phyloP scores from a whole-genome alignment of 2,888 invertebrate genomes.

The Sinelater perroti region DNA sequence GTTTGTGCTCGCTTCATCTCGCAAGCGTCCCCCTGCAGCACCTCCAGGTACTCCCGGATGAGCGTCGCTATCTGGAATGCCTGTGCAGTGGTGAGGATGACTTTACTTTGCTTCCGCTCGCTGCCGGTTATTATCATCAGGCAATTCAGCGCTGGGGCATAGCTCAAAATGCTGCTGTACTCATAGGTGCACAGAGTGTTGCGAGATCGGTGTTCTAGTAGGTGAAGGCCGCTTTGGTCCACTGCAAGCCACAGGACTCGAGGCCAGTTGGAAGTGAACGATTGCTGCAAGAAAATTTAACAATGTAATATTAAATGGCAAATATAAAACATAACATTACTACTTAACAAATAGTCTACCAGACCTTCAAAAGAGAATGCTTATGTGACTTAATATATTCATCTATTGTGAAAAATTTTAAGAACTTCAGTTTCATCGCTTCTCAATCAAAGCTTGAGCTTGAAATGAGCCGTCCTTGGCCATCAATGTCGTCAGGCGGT shows the following conservation, averaged over 20 bases:
- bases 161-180: conserved; percentile 87
- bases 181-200: conserved; percentile 91
- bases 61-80: conserved; percentile 93
- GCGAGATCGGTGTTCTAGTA: conserved; percentile 87
- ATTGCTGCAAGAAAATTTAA: conserved; percentile 72
- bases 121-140: conserved; percentile 93
- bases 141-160: conserved; percentile 91
- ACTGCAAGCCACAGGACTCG: conserved; percentile 92
- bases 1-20: conserved; percentile 53
- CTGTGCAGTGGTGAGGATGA: conserved; percentile 91
- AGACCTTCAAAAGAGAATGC: too few relatives aligned
- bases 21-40: conserved; percentile 54
- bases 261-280: conserved; percentile 96
- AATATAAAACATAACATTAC: not conserved
- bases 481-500: too few relatives aligned
- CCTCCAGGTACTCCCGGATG: conserved; percentile 87
- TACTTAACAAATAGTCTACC: too few relatives aligned
- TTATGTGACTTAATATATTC: too few relatives aligned
- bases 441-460: too few relatives aligned
- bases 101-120: conserved; percentile 88
- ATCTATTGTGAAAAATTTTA: too few relatives aligned
- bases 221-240: conserved; percentile 89
- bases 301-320: not conserved
- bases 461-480: too few relatives aligned
- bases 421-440: too few relatives aligned